Conservation (phyloP, 2,888 invertebrate species). For the Tipula unca region DNA sequence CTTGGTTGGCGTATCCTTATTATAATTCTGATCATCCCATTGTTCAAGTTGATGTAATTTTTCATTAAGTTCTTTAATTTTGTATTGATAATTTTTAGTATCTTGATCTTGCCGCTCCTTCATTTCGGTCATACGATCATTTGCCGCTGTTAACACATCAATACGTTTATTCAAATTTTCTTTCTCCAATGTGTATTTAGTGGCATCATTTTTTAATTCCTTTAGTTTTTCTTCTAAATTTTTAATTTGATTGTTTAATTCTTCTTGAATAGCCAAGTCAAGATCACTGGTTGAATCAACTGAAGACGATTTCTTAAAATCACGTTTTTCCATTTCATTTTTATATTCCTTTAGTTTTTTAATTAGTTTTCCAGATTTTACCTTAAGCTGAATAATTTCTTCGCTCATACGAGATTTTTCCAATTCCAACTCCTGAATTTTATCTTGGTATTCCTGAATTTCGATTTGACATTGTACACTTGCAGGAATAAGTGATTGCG, state of each 20-base stretch:
- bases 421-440: conserved; percentile 49
- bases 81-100: conserved; percentile 60
- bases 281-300: conserved; percentile 48
- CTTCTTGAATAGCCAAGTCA: conserved; percentile 71
- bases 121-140: conserved; percentile 68
- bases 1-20: conserved; percentile 16
- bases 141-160: conserved; percentile 64
- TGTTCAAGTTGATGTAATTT: conserved; percentile 51
- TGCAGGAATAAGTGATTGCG: conserved; percentile 26
- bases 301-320: conserved; percentile 40
- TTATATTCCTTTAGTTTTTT: conserved; percentile 81
- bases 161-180: conserved; percentile 58
- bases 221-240: conserved; percentile 56
- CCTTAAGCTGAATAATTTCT: conserved; percentile 55
- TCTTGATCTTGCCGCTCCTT: conserved; percentile 76
- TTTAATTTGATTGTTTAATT: conserved; percentile 59
- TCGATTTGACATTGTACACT: conserved; percentile 37
- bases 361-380: conserved; percentile 68
- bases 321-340: conserved; percentile 47
- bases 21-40: conserved; percentile 38
- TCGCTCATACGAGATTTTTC: conserved; percentile 50
- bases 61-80: conserved; percentile 59
- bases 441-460: conserved; percentile 49
- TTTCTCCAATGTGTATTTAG: conserved; percentile 57
- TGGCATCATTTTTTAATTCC: conserved; percentile 50